Percentiles rank a stretch among this genome's conserved stretches.
These are phyloP conservation scores for Tinea pellionella DNA, from an alignment of 2,888 invertebrate species.

Conservation along the genomic window DNA sequence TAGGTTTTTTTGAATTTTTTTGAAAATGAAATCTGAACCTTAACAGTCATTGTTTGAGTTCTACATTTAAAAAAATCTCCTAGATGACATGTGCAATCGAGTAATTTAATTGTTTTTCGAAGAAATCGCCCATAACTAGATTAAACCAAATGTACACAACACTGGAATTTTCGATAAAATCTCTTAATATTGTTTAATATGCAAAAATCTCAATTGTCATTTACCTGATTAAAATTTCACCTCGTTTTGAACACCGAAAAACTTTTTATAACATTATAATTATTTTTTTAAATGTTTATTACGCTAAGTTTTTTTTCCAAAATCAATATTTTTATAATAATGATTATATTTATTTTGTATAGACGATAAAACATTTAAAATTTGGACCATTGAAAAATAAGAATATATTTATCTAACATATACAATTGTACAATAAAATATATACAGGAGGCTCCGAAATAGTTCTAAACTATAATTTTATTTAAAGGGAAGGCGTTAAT, in stretches of 20 bases:
- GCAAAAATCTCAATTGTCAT: too few species aligned
- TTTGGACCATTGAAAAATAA: slow-evolving; percentile 70
- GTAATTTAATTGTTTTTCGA: too few species aligned
- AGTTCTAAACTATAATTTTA: neutral
- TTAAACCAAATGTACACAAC: too few species aligned
- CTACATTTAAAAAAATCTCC: too few species aligned
- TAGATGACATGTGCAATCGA: too few species aligned
- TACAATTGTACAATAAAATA: slow-evolving; percentile 69
- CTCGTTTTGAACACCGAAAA: slow-evolving; percentile 60
- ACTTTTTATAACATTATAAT: slow-evolving; percentile 57
- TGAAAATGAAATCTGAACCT: too few species aligned
- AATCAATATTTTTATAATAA: slow-evolving; percentile 68
- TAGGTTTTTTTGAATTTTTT: too few species aligned
- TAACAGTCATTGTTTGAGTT: too few species aligned
- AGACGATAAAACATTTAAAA: slow-evolving; percentile 71
- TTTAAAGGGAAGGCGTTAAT: too few species aligned
- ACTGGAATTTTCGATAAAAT: too few species aligned
- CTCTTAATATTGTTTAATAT: too few species aligned
- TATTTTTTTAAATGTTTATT: slow-evolving; percentile 54
- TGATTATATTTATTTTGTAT: slow-evolving; percentile 68
- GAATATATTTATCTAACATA: slow-evolving; percentile 66
- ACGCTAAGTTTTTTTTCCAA: slow-evolving; percentile 60
- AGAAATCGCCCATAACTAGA: too few species aligned
- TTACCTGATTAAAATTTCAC: neutral
- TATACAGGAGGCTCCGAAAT: slow-evolving; percentile 29